These are phyloP conservation scores for Salvator merianae DNA, from an alignment of 2,113 vertebrate genomes.

Conservation along the genomic window DNA sequence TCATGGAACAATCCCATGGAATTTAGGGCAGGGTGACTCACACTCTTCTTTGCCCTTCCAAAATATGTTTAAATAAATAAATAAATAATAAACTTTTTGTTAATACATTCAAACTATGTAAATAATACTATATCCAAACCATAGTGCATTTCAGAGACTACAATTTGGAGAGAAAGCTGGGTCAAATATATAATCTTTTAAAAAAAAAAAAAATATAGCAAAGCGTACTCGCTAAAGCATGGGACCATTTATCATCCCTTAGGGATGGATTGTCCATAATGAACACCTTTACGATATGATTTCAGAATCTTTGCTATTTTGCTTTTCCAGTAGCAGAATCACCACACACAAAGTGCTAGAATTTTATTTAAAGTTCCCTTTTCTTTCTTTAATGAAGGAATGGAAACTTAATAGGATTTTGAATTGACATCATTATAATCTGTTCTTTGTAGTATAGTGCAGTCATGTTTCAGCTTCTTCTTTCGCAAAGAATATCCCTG, in stretches of 20 bases:
- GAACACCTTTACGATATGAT: not conserved
- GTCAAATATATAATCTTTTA: too few relatives aligned
- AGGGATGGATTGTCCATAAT: too few relatives aligned
- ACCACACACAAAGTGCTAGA: not conserved
- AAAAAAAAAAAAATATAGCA: not conserved
- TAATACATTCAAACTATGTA: too few relatives aligned
- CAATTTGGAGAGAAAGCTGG: too few relatives aligned
- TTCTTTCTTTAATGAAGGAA: not conserved
- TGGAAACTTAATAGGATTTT: not conserved
- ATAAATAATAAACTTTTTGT: too few relatives aligned
- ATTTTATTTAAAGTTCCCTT: not conserved
- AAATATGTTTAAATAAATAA: too few relatives aligned
- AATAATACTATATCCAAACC: too few relatives aligned
- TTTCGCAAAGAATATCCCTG: not conserved
- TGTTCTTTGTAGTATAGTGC: not conserved
- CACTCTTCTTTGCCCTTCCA: too few relatives aligned
- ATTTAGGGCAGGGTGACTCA: too few relatives aligned
- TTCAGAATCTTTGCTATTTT: not conserved
- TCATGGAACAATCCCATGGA: too few relatives aligned
- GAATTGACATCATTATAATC: not conserved
- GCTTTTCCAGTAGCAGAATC: not conserved
- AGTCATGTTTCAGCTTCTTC: not conserved
- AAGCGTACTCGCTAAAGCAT: not conserved
- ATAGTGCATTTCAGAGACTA: too few relatives aligned
- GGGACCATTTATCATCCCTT: too few relatives aligned